Evolutionary conservation across 2,888 invertebrate species (phyloP).

Genomic region (Ryuthela nishihirai): DNA sequence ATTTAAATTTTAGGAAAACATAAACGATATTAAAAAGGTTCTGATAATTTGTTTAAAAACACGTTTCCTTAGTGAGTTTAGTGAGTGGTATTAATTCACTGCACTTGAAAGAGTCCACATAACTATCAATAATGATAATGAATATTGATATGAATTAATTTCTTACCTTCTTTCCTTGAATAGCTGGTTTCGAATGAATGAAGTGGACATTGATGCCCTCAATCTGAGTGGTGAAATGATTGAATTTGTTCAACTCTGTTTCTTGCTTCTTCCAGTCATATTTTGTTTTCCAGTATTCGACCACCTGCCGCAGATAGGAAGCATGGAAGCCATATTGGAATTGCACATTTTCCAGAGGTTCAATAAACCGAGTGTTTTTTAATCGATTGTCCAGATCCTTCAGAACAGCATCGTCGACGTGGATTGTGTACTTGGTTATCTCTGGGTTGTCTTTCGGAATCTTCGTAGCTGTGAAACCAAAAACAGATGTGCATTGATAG

Average conservation of each 20-base stretch:
- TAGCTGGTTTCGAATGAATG: constrained; percentile 62
- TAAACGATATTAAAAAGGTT: too few relatives aligned
- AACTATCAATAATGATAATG: too few relatives aligned
- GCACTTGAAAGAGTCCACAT: too few relatives aligned
- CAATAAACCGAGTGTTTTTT: constrained; percentile 1
- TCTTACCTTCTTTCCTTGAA: constrained; percentile 43
- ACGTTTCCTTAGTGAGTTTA: too few relatives aligned
- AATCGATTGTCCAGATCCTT: constrained; percentile 1
- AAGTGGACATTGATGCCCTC: constrained; percentile 67
- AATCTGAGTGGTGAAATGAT: constrained; percentile 71
- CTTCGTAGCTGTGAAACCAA: too few relatives aligned
- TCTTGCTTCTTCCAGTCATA: constrained; percentile 71
- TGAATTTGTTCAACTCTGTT: constrained; percentile 64
- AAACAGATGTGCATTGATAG: too few relatives aligned
- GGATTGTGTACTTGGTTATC: constrained; percentile 8
- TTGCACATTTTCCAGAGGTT: background rate
- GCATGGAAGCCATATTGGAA: constrained; percentile 64
- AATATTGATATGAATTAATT: too few relatives aligned
- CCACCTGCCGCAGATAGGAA: constrained; percentile 61
- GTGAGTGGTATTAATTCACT: too few relatives aligned
- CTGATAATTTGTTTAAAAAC: too few relatives aligned
- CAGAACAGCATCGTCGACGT: constrained; percentile 4
- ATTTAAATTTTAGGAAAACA: too few relatives aligned
- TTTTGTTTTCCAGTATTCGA: constrained; percentile 70
- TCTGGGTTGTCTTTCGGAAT: background rate